Percentiles rank a stretch among this genome's conserved stretches.
Evolutionary conservation across 2,888 invertebrate species (phyloP).

Genomic region (Synergus laeviventris): DNA sequence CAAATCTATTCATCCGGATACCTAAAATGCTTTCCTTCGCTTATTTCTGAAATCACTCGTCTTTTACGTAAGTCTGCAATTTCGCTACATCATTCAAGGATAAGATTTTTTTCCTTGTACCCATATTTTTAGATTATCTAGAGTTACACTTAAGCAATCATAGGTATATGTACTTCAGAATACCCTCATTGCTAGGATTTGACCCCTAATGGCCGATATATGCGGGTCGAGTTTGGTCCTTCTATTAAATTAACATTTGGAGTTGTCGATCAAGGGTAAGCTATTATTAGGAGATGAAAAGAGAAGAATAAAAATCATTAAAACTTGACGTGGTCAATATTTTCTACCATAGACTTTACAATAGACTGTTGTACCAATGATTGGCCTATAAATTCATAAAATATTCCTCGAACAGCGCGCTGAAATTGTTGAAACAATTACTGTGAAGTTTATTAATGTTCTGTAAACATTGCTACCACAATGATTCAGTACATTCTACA

Average conservation of each 20-base stretch:
- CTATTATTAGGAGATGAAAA: not conserved
- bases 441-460: not conserved
- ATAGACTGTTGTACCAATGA: no score
- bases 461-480: not conserved
- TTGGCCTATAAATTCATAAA: not conserved
- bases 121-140: not conserved
- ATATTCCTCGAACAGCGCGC: not conserved
- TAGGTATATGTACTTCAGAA: conserved; percentile 11
- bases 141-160: not conserved
- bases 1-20: not conserved
- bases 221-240: not conserved
- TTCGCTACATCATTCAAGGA: not conserved
- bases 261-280: not conserved
- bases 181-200: conserved; percentile 17
- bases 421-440: conserved; percentile 1
- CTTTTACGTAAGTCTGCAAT: not conserved
- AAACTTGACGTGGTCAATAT: not conserved
- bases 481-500: not conserved
- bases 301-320: not conserved
- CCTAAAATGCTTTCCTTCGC: not conserved
- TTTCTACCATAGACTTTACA: not conserved
- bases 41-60: not conserved
- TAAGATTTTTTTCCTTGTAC: not conserved
- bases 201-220: not conserved
- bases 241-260: conserved; percentile 13